phyloP scores from a whole-genome alignment of 1,140 invertebrate genomes.

The Druon quercuslanigerum region DNA sequence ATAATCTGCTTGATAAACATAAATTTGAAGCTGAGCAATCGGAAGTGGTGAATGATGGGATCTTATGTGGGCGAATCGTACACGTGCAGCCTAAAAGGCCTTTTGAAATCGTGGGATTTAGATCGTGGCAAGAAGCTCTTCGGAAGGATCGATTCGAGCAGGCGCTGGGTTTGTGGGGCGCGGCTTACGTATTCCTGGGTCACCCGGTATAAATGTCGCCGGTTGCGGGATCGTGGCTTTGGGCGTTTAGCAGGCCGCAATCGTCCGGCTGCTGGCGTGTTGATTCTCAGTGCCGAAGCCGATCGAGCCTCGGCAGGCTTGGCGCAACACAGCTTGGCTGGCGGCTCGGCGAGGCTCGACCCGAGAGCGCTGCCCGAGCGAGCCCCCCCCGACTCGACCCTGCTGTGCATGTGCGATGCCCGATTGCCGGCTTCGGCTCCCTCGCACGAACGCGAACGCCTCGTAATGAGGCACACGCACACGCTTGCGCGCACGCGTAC shows the following conservation, averaged over 20 bases:
- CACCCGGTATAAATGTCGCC: conserved; percentile 65
- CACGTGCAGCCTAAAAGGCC: conserved; percentile 8
- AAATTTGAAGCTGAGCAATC: too few species aligned
- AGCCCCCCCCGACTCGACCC: conserved; percentile 32
- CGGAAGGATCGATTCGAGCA: conserved; percentile 51
- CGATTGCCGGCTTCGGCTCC: conserved; percentile 34
- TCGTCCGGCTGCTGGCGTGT: conserved; percentile 63
- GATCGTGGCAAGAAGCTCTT: conserved; percentile 34
- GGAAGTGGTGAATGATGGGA: not conserved
- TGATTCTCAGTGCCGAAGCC: conserved; percentile 53
- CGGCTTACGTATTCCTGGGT: conserved; percentile 36
- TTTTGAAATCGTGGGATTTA: conserved; percentile 24
- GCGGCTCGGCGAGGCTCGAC: conserved; percentile 42
- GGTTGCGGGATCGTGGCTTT: conserved; percentile 66
- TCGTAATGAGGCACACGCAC: conserved; percentile 69
- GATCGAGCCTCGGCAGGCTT: conserved; percentile 42
- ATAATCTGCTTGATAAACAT: too few species aligned
- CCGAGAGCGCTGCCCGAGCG: conserved; percentile 19
- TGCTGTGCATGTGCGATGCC: conserved; percentile 13
- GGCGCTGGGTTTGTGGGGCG: conserved; percentile 39
- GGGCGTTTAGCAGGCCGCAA: conserved; percentile 66
- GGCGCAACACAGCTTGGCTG: conserved; percentile 47
- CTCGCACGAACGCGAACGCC: conserved; percentile 58
- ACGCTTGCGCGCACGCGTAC: conserved; percentile 64
- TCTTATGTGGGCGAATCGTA: not conserved